phyloP scores from a whole-genome alignment of 2,888 invertebrate species.

The Folsomia candida region DNA sequence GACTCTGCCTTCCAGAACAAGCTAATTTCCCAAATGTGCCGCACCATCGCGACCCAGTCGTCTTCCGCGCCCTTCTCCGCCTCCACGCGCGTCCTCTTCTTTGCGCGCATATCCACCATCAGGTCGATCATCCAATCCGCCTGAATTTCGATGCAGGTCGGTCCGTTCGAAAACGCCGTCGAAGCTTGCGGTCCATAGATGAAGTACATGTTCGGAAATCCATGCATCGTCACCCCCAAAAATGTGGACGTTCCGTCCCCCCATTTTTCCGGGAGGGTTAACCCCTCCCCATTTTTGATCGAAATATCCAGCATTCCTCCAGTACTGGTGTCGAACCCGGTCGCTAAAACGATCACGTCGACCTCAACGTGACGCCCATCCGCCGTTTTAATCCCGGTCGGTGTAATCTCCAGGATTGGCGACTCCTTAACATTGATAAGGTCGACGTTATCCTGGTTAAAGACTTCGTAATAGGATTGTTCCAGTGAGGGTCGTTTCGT shows the following conservation, averaged over 20 bases:
- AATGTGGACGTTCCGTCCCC: constrained; percentile 4
- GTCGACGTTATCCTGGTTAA: constrained; percentile 19
- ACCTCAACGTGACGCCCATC: not conserved
- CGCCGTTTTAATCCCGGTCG: constrained; percentile 5
- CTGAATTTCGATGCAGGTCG: constrained; percentile 10
- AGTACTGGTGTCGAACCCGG: constrained; percentile 17
- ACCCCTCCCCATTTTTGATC: constrained; percentile 16
- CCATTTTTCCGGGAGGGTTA: constrained; percentile 19
- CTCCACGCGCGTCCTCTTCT: not conserved
- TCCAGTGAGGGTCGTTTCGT: constrained; percentile 23
- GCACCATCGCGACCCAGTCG: constrained; percentile 1
- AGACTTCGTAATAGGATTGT: constrained; percentile 18
- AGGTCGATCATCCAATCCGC: constrained; percentile 10
- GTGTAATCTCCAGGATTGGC: constrained; percentile 13
- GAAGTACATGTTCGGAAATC: constrained; percentile 22
- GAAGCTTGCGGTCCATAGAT: constrained; percentile 23
- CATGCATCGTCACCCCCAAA: constrained; percentile 11
- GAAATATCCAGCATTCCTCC: constrained; percentile 17
- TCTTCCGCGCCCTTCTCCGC: constrained; percentile 1
- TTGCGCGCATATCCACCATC: constrained; percentile 4
- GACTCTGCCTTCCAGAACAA: constrained; percentile 6
- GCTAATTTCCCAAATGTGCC: constrained; percentile 8
- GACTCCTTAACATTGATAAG: constrained; percentile 11
- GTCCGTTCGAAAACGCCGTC: constrained; percentile 17
- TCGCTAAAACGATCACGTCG: constrained; percentile 18